Evolutionary conservation across 2,888 invertebrate species (phyloP), one percentile per base, ranked within the genome.

Genomic region (Ennomos fuscantarius): DNA sequence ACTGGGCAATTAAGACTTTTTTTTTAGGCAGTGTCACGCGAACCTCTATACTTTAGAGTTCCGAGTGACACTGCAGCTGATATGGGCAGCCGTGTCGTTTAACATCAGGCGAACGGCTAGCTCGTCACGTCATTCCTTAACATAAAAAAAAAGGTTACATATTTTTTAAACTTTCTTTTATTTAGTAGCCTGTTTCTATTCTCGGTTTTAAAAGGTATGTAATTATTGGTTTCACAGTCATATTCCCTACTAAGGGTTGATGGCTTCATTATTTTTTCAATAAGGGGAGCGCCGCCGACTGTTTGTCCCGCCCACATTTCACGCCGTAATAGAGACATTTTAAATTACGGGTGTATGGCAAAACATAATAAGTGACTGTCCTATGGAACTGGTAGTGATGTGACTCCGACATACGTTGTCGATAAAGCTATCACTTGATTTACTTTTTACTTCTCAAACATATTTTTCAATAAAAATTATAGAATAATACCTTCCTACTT

Each of bases 221-320:
- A 82, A 81, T 83, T 75, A 70, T 53, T 66, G 60, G 70, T 72
- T 65, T 42, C 11, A 34, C 41, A 63, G 45, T 41, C 50, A 42
- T 39, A 47, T 59, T 63, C 56, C 55, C 63, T 62, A 43, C 31
- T 24, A 33, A 34, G 58, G 59, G 66, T 59, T 78, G 79, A 85
- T 73, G 58, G 73, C 81, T 85, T 81, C 77, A 87, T 88, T 82
- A 84, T 79, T 81, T 78, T 85, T 88, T 86, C 69, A 83, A 56
- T 52, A 57, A 39, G 62, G 68, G 76, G 70, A 69, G 57, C 69
- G 64, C 55, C 60, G 55, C 48, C 64, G 73, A 69, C 69, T 73
- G 74, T 60, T 66, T 59, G 72, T 40, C 62, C 73, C 89, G 79
- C 87, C 88, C 77, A 69, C 82, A 76, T 79, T 84, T 85, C 73